Conservation (phyloP, 2,888 invertebrate genomes). For the Enchytraeus crypticus region DNA sequence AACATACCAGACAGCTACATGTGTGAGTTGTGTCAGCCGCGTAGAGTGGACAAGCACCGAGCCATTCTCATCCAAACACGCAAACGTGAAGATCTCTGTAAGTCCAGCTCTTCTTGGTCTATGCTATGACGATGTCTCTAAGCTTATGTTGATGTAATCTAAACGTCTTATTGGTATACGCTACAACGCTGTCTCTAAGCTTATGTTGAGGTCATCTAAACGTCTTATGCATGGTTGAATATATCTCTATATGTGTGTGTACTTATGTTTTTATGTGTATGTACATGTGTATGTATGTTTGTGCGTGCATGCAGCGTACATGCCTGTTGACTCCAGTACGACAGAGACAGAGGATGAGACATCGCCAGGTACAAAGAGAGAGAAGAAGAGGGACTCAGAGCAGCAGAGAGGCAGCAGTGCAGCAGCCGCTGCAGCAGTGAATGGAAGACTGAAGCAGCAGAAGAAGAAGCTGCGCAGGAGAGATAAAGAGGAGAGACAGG, state of each 20-base stretch:
- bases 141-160: too few relatives aligned
- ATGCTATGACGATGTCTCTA: too few relatives aligned
- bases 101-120: too few relatives aligned
- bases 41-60: slow-evolving; percentile 70
- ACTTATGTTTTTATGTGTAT: too few relatives aligned
- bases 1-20: slow-evolving; percentile 88
- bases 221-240: too few relatives aligned
- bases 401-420: background rate
- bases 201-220: too few relatives aligned
- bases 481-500: background rate
- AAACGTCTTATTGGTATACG: too few relatives aligned
- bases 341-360: slow-evolving; percentile 48
- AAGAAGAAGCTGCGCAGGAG: background rate
- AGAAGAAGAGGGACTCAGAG: background rate
- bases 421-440: background rate
- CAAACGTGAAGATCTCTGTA: slow-evolving; percentile 49
- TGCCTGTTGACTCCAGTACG: slow-evolving; percentile 39
- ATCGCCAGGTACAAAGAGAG: slow-evolving; percentile 8
- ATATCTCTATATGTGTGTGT: too few relatives aligned
- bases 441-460: background rate
- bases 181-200: too few relatives aligned
- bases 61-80: slow-evolving; percentile 75
- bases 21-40: slow-evolving; percentile 80
- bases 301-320: too few relatives aligned
- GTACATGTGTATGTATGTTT: too few relatives aligned